Conservation (phyloP, 2,113 vertebrate genomes). For the Ariopsis seemanni region DNA sequence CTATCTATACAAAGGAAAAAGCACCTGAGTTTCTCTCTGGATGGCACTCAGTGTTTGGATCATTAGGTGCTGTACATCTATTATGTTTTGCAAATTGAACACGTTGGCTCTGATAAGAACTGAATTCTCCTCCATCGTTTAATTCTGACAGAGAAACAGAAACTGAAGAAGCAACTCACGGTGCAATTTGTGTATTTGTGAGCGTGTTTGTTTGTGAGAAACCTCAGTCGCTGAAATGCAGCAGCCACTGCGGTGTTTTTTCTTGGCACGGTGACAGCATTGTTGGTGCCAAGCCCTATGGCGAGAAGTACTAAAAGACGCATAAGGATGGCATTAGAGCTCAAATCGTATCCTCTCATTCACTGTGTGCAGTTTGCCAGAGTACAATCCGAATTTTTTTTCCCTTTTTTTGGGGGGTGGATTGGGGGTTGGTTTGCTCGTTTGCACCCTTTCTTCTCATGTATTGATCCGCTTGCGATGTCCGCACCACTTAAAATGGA, state of each 20-base stretch:
- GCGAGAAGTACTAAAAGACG: constrained; percentile 91
- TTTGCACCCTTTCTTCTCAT: constrained; percentile 50
- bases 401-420: constrained; percentile 63
- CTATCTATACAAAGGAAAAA: not conserved
- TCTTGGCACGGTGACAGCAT: constrained; percentile 90
- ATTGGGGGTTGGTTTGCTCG: constrained; percentile 55
- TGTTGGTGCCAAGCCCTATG: constrained; percentile 93
- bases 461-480: constrained; percentile 45
- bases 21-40: constrained; percentile 40
- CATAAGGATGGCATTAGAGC: constrained; percentile 90
- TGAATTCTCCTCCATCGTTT: constrained; percentile 39
- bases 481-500: constrained; percentile 56
- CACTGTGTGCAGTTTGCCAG: constrained; percentile 64
- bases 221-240: constrained; percentile 84
- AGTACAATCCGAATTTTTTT: constrained; percentile 66
- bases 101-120: constrained; percentile 14
- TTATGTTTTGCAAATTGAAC: constrained; percentile 2
- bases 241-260: constrained; percentile 93
- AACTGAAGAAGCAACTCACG: not conserved
- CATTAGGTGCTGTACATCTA: not conserved
- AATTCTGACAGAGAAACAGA: not conserved
- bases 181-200: constrained; percentile 19
- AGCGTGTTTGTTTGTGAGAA: constrained; percentile 80
- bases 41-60: not conserved
- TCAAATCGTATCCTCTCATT: constrained; percentile 77